phyloP scores from a whole-genome alignment of 2,797 vertebrate species.

The Paratrypauchen microcephalus region DNA sequence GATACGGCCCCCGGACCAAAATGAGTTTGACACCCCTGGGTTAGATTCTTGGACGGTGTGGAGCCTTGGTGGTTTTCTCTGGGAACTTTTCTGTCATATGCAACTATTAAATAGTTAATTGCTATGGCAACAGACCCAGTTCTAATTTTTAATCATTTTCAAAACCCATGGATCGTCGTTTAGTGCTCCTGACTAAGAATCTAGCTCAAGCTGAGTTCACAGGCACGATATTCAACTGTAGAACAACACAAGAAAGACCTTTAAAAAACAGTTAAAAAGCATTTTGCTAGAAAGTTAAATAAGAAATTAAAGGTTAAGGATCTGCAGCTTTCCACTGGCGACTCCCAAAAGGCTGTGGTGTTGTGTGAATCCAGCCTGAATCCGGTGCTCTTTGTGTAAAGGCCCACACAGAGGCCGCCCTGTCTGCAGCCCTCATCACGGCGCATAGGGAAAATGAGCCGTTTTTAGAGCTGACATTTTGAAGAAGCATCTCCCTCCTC shows the following conservation, averaged over 20 bases:
- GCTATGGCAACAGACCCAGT: too few species aligned
- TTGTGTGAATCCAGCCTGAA: constrained; percentile 4
- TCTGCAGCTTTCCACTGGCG: not conserved
- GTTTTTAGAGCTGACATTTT: constrained; percentile 22
- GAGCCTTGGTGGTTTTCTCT: too few species aligned
- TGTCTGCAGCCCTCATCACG: constrained; percentile 3
- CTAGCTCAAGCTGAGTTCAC: too few species aligned
- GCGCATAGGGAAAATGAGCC: constrained; percentile 1
- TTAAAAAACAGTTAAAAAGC: not conserved
- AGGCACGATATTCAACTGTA: not conserved
- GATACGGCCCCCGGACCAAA: too few species aligned
- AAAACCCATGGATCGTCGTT: too few species aligned
- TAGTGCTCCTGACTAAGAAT: too few species aligned
- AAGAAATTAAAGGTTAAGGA: not conserved
- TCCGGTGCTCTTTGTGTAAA: constrained; percentile 13
- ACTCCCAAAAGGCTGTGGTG: not conserved
- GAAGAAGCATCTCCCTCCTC: not conserved
- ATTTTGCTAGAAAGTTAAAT: not conserved
- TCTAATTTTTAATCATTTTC: too few species aligned
- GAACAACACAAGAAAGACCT: not conserved
- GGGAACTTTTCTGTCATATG: too few species aligned
- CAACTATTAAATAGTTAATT: too few species aligned
- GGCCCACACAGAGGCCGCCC: not conserved
- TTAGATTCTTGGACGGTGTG: too few species aligned
- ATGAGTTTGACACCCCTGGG: too few species aligned